Base-by-base conservation (phyloP, 2,113 vertebrate species). In the Pogona vitticeps region DNA sequence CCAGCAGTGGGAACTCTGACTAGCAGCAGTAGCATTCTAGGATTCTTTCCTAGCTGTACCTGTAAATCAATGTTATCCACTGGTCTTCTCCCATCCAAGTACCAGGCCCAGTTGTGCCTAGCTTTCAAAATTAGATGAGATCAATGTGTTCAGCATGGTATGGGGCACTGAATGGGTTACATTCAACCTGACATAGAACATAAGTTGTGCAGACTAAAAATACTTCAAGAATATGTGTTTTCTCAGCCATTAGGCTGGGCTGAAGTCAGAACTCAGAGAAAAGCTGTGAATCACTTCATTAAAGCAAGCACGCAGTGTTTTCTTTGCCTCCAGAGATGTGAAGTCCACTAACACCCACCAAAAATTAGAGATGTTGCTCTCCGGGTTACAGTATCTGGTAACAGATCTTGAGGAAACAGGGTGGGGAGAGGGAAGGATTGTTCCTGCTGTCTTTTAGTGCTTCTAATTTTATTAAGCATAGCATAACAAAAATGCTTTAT, bases 401-500 rank as follows among this genome's bases (percentile, higher is more conserved):
- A 56, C 56, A 33, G 9, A 31, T 26, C 1, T 46, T 26, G 4
- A n/a, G 12, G 36, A n/a, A 52, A 52, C 3, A 59, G 33, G n/a
- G 9, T 23, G 40, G 13, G 2, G 9, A 38, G 33, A 28, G 28
- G 56, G 38, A 38, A 56, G 7, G 18, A 56, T 28, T 31, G 26
- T 42, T 9, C 38, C 61, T 63, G 12, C 38, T 72, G 36, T n/a
- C 9, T 40, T 52, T 72, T 15, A 20, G 28, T 28, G 85, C 28
- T 85, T 26, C 73, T 70, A 38, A 58, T 78, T 77, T 85, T 61
- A 73, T 86, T 90, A 83, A 10, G 2, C 12, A 9, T 31, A 33
- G 28, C 46, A 58, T 33, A 72, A 31, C 42, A 82, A 87, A 90
- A 91, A 84, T 85, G 36, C 20, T 61, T 92, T 90, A 83, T 89